Percentiles rank a stretch among this genome's conserved stretches.
Conservation (phyloP, 2,113 vertebrate genomes). For the Neolamprologus sp. region DNA sequence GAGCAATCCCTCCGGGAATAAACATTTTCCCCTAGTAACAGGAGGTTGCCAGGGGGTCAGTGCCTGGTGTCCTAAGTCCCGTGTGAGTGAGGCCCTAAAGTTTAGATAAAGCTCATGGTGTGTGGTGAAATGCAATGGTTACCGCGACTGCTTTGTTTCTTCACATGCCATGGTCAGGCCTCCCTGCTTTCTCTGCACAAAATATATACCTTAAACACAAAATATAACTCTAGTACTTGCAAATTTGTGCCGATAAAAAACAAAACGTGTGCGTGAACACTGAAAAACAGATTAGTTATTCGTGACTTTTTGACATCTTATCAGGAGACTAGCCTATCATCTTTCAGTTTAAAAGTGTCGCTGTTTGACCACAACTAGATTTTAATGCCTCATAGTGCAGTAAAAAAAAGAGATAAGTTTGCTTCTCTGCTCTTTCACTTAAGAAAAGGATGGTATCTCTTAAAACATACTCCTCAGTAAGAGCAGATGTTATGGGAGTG, state of each 20-base stretch:
- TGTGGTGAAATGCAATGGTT: neutral
- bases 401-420: neutral
- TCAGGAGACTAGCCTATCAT: neutral
- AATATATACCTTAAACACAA: neutral
- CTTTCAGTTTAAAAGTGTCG: neutral
- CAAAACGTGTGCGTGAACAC: neutral
- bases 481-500: neutral
- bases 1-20: neutral
- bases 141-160: accelerated
- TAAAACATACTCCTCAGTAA: neutral
- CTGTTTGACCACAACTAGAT: neutral
- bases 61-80: neutral
- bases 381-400: neutral
- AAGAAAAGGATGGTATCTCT: neutral
- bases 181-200: neutral
- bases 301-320: neutral
- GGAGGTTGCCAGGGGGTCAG: neutral
- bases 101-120: neutral
- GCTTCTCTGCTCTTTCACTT: neutral
- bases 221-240: neutral
- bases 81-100: neutral
- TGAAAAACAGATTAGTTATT: neutral
- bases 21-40: neutral
- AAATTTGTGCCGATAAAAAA: neutral
- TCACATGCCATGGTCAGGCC: neutral